A percentile compares a stretch with the other conserved stretches of the same genome.
Conservation (phyloP, 2,113 vertebrate genomes). For the Gambusia affinis region DNA sequence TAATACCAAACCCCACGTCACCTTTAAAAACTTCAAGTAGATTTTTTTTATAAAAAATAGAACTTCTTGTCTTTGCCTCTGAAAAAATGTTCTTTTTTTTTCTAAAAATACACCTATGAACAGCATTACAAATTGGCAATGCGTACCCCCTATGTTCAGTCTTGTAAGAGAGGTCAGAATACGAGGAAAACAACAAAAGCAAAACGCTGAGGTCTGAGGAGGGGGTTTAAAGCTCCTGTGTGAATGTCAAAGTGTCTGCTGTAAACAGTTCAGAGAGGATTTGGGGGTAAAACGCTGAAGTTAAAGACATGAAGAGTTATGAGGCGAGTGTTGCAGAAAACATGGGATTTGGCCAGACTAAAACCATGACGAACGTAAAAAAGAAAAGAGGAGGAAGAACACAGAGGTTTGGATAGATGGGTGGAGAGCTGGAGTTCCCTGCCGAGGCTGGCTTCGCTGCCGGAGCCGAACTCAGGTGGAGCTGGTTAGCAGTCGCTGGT, state of each 20-base stretch:
- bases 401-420: conserved; percentile 26
- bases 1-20: conserved; percentile 29
- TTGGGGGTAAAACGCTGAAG: not conserved
- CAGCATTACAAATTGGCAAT: conserved; percentile 72
- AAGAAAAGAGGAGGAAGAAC: conserved; percentile 19
- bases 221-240: conserved; percentile 63
- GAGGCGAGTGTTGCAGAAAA: not conserved
- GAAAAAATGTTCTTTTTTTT: conserved; percentile 48
- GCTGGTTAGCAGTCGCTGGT: conserved; percentile 76
- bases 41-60: conserved; percentile 80
- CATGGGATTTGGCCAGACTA: not conserved
- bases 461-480: conserved; percentile 26
- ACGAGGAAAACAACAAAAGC: not conserved
- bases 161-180: conserved; percentile 6
- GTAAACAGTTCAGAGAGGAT: conserved; percentile 72
- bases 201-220: not conserved
- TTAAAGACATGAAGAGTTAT: not conserved
- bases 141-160: conserved; percentile 65
- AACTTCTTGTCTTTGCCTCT: conserved; percentile 69
- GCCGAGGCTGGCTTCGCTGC: conserved; percentile 58
- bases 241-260: conserved; percentile 69
- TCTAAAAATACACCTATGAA: conserved; percentile 76
- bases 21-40: conserved; percentile 80
- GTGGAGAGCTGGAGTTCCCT: conserved; percentile 69
- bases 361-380: not conserved